Evolutionary conservation across 2,797 vertebrate genomes (phyloP).

Genomic region (Orestias chungarensis): DNA sequence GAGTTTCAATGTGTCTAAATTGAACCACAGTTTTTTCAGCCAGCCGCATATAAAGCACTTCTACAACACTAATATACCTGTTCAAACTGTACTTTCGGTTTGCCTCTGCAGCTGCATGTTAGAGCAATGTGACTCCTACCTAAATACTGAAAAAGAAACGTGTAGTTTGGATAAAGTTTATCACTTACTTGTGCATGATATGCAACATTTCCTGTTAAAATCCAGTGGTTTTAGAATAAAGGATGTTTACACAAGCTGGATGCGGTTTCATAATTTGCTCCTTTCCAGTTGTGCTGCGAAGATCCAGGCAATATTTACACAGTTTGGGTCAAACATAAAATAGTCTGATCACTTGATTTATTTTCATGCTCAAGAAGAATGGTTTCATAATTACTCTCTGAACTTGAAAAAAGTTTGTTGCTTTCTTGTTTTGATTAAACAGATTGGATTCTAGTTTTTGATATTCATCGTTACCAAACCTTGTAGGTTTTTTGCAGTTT

Average conservation of each 20-base stretch:
- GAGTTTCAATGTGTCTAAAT: conserved; percentile 24
- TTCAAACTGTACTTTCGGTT: conserved; percentile 1
- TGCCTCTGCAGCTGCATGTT: conserved; percentile 20
- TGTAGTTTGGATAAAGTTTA: conserved; percentile 21
- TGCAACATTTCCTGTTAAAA: conserved; percentile 31
- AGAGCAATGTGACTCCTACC: conserved; percentile 20
- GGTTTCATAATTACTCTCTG: neutral
- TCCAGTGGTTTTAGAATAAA: conserved; percentile 50
- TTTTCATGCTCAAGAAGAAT: conserved; percentile 3
- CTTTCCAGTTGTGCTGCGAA: conserved; percentile 18
- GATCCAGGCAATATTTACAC: conserved; percentile 10
- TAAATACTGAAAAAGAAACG: conserved; percentile 5
- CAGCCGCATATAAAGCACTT: conserved; percentile 3
- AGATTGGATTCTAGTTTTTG: neutral
- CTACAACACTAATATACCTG: conserved; percentile 6
- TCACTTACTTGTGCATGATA: conserved; percentile 23
- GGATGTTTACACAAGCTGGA: conserved; percentile 18
- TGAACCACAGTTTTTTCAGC: conserved; percentile 2
- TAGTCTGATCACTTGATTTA: neutral
- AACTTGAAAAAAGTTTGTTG: neutral
- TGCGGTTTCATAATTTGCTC: conserved; percentile 35
- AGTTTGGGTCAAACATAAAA: neutral
- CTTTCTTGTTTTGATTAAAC: neutral
- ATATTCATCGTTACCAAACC: neutral
- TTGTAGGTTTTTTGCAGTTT: conserved; percentile 22